Conservation (phyloP, 1,140 invertebrate species). For the Caligus rogercresseyi region DNA sequence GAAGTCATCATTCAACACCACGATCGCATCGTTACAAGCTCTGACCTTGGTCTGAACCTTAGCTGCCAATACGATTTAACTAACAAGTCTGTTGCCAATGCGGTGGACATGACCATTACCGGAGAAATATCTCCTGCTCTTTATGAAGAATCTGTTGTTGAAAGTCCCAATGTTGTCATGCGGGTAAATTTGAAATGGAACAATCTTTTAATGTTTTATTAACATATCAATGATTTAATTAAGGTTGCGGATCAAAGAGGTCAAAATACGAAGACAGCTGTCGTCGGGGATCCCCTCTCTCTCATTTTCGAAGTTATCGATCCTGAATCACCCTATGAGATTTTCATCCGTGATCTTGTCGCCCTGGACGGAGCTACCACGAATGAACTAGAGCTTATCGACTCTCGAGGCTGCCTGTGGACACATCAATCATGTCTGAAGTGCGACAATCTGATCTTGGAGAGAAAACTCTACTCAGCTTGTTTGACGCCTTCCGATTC, state of each 20-base stretch:
- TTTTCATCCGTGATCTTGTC: slow-evolving; percentile 77
- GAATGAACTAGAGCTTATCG: slow-evolving; percentile 75
- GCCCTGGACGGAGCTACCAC: slow-evolving; percentile 83
- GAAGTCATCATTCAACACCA: slow-evolving; percentile 46
- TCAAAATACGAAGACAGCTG: slow-evolving; percentile 16
- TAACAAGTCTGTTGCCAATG: slow-evolving; percentile 75
- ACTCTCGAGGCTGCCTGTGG: slow-evolving; percentile 75
- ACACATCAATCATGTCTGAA: slow-evolving; percentile 80
- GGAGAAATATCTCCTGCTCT: slow-evolving; percentile 48
- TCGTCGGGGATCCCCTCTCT: slow-evolving; percentile 69
- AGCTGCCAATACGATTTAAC: slow-evolving; percentile 82
- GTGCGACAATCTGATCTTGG: slow-evolving; percentile 37
- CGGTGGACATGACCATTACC: slow-evolving; percentile 62
- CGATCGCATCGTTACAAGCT: slow-evolving; percentile 81
- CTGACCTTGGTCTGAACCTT: slow-evolving; percentile 71
- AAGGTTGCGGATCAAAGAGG: slow-evolving; percentile 12
- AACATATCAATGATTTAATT: too few species aligned
- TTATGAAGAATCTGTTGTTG: slow-evolving; percentile 43
- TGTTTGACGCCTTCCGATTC: slow-evolving; percentile 90
- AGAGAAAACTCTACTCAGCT: slow-evolving; percentile 57
- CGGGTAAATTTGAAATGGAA: slow-evolving; percentile 59
- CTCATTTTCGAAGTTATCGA: slow-evolving; percentile 79
- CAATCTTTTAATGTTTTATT: too few species aligned
- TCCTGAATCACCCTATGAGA: slow-evolving; percentile 70
- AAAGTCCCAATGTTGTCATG: slow-evolving; percentile 83